Base-by-base conservation (phyloP, 2,113 vertebrate species). In the Anolis sagrei region DNA sequence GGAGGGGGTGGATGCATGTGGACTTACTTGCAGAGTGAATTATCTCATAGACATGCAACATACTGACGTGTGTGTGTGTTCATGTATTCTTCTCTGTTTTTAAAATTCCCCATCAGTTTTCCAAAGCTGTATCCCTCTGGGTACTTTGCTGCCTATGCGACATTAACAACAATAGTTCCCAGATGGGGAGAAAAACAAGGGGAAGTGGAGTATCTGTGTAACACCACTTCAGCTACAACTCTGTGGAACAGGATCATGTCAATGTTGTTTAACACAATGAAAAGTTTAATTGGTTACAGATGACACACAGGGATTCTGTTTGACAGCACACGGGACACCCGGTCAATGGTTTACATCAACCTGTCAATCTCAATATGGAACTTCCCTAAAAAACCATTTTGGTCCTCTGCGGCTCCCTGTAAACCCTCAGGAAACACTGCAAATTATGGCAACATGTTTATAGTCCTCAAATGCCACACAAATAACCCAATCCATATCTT, bases 341-440 rank as follows among this genome's bases (percentile, higher is more conserved):
- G 68, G 93, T 93, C 76, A 86, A 48, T 96, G 96, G 95, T 96
- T 97, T 97, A 96, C 95, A 96, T 97, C 96, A 97, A 96, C 96
- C 94, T 97, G 96, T 97, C 96, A 97, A 93, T 94, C 95, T 94
- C 95, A 93, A 95, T 95, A 95, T 87, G 69, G 87, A 81, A 92
- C 89, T 93, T 92, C 85, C 91, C 91, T 93, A 81, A 85, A 91
- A 89, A 88, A 87, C 44, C 64, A 70, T 85, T 86, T 64, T 74
- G 39, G 36, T 73, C 39, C 44, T 64, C 87, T 85, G 86, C 90
- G 86, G 70, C 89, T 6, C 39, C 83, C 87, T 36, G 16, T 77
- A 86, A 90, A 93, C 89, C 87, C 93, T 95, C 93, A 39, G 94
- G 94, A 96, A 95, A 95, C 88, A 90, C 9, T 94, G 94, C 93